A percentile compares a stretch with the other conserved stretches of the same genome.
Evolutionary conservation across 2,113 vertebrate species (phyloP).

Genomic region (Prunella fulvescens): DNA sequence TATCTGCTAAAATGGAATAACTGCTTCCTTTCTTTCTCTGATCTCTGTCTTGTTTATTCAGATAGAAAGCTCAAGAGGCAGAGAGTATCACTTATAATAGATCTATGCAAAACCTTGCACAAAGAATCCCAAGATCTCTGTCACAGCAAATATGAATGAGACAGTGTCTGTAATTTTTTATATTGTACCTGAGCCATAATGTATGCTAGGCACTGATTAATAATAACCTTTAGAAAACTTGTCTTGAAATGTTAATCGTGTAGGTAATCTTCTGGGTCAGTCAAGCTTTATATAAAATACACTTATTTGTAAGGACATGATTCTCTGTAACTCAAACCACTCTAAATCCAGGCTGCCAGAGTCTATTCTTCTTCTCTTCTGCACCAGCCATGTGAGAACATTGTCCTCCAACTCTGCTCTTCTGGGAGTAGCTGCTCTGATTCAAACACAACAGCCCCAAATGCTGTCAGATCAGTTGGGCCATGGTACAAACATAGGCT

Average conservation of each 20-base stretch:
- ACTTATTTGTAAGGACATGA: neutral
- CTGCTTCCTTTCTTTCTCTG: neutral
- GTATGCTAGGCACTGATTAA: neutral
- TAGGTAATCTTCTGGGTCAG: neutral
- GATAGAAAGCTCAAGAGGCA: neutral
- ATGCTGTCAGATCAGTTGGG: neutral
- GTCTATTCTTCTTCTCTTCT: neutral
- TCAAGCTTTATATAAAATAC: neutral
- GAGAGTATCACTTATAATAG: neutral
- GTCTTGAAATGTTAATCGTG: neutral
- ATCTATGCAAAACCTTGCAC: neutral
- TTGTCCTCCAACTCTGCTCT: neutral
- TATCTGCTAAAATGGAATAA: neutral
- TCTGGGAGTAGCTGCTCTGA: rapidly evolving
- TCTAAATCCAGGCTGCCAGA: neutral
- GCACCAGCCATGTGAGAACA: neutral
- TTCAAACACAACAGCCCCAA: neutral
- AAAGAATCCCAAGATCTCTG: neutral
- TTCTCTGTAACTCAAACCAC: neutral
- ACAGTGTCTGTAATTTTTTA: neutral
- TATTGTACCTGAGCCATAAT: neutral
- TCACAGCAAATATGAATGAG: neutral
- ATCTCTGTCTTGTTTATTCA: neutral
- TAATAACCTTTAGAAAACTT: neutral
- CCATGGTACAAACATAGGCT: neutral